phyloP scores from a whole-genome alignment of 2,113 vertebrate genomes.

The Zapornia atra region DNA sequence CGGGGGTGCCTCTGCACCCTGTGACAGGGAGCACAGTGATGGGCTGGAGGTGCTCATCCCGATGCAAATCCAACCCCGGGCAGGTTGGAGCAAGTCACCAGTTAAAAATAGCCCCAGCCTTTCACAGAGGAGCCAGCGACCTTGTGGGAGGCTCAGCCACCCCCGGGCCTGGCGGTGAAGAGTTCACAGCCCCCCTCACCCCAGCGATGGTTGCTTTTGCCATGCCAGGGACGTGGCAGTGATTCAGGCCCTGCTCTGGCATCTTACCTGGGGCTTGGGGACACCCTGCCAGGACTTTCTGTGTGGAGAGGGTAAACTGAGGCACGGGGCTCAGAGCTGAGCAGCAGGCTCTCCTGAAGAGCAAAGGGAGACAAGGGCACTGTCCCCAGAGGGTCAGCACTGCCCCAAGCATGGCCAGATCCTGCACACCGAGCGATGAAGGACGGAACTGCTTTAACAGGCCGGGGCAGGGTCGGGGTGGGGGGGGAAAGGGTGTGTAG shows the following conservation, averaged over 20 bases:
- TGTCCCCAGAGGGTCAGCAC: not conserved
- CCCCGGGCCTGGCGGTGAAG: not conserved
- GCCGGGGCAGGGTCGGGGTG: no score
- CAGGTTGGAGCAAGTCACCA: not conserved
- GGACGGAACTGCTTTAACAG: not conserved
- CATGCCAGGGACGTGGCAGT: not conserved
- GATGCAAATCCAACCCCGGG: not conserved
- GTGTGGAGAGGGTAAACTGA: not conserved
- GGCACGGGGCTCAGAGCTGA: fast-evolving
- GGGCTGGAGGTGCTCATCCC: not conserved
- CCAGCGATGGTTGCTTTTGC: not conserved
- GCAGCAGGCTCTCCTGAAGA: not conserved
- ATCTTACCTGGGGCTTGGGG: not conserved
- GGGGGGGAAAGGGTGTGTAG: no score
- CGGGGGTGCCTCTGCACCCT: not conserved
- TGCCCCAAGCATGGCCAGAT: fast-evolving
- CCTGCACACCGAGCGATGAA: not conserved
- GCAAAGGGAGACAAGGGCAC: not conserved
- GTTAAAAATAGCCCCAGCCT: constrained; percentile 49
- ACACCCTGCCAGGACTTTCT: not conserved
- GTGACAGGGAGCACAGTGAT: not conserved
- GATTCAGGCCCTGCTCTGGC: not conserved
- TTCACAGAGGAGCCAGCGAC: not conserved
- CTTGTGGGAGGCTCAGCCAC: not conserved
- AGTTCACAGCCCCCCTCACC: not conserved